Percentiles rank a stretch among this genome's conserved stretches.
These are phyloP conservation scores for Butorides virescens DNA, from an alignment of 2,113 vertebrate genomes.

Conservation along the genomic window DNA sequence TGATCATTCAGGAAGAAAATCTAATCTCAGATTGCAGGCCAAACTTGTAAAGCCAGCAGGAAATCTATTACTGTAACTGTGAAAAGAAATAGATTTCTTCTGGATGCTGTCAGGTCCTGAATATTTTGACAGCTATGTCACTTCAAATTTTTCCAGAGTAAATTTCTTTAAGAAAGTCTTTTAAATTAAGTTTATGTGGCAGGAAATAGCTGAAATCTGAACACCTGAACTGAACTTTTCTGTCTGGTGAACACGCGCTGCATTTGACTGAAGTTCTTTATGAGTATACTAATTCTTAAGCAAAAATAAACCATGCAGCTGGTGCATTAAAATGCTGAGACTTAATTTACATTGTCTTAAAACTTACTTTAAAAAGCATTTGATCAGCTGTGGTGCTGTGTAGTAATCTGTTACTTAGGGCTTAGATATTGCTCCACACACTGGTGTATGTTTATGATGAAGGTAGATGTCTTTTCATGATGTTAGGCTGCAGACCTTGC, in stretches of 20 bases:
- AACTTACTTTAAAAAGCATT: not conserved
- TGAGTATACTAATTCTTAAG: not conserved
- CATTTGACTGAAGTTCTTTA: not conserved
- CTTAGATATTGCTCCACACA: not conserved
- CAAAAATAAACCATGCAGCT: not conserved
- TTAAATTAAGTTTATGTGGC: not conserved
- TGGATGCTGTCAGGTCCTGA: not conserved
- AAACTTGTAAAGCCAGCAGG: not conserved
- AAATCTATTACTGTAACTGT: not conserved
- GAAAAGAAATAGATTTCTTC: not conserved
- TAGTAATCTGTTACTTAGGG: not conserved
- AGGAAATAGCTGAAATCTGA: not conserved
- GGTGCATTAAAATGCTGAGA: not conserved
- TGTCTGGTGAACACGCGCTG: not conserved
- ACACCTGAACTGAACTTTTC: not conserved
- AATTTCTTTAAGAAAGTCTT: not conserved
- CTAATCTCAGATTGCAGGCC: not conserved
- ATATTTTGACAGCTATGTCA: not conserved
- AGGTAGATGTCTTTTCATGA: accelerated
- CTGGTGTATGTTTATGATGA: not conserved
- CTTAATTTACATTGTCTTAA: not conserved
- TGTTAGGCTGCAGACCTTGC: not conserved
- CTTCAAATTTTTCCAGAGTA: not conserved
- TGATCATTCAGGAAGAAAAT: not conserved
- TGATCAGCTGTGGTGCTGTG: not conserved